phyloP scores from a whole-genome alignment of 2,888 invertebrate species.

The Tiphia femorata region DNA sequence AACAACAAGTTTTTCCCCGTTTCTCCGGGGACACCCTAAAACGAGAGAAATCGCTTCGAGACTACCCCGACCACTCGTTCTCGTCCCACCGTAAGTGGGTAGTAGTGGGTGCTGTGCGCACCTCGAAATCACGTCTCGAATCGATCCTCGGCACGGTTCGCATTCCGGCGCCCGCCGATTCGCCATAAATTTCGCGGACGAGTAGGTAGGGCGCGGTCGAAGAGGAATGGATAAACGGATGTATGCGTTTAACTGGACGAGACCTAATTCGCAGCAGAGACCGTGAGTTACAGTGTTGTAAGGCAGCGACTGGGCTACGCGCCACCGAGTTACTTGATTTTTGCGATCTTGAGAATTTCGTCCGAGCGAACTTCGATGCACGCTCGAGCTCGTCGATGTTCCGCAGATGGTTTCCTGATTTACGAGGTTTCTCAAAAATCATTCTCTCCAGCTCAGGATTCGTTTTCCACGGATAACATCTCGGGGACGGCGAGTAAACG shows the following conservation, averaged over 20 bases:
- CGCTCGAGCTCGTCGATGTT: neutral
- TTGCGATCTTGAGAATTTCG: no score
- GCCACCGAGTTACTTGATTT: no score
- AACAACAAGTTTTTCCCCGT: no score
- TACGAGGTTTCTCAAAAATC: neutral
- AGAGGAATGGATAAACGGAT: constrained; percentile 24
- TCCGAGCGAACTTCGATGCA: neutral
- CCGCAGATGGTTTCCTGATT: neutral
- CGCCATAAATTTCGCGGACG: constrained; percentile 17
- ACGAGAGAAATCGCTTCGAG: neutral
- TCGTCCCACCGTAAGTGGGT: neutral
- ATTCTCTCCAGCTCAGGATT: neutral
- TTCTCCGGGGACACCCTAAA: no score
- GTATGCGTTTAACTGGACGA: constrained; percentile 19
- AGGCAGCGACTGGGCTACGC: no score
- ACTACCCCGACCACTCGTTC: neutral
- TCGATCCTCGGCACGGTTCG: neutral
- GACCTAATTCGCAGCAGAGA: constrained; percentile 12
- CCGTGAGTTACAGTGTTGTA: neutral
- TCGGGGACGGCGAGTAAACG: no score
- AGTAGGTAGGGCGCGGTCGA: constrained; percentile 9
- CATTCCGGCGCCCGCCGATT: neutral
- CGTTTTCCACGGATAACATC: no score
- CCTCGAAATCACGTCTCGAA: neutral
- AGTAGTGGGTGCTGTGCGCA: neutral